These are phyloP conservation scores for Phengaris alcon DNA, from an alignment of 2,888 invertebrate genomes.

Conservation along the genomic window DNA sequence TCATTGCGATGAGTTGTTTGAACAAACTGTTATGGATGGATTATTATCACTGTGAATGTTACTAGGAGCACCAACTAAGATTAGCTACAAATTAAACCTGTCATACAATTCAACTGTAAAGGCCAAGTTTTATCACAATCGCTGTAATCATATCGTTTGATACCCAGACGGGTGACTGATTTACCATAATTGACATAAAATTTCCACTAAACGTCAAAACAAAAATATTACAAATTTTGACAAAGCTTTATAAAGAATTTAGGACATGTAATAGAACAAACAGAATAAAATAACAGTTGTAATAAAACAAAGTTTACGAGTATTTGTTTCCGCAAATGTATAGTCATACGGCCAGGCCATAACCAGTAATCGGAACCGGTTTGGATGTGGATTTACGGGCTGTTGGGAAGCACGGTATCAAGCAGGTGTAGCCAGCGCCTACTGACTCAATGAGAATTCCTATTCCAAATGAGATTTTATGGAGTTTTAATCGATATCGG, in stretches of 20 bases:
- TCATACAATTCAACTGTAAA: conserved; percentile 1
- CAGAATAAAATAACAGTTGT: conserved; percentile 24
- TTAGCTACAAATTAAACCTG: background rate
- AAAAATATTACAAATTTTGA: background rate
- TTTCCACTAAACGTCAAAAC: background rate
- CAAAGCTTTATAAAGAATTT: background rate
- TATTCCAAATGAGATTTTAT: conserved; percentile 59
- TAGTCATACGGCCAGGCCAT: conserved; percentile 46
- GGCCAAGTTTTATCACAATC: conserved; percentile 17
- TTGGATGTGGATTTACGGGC: conserved; percentile 72
- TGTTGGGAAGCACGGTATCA: conserved; percentile 74
- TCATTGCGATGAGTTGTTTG: background rate
- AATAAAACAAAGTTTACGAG: conserved; percentile 35
- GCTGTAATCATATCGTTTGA: background rate
- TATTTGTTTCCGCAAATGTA: conserved; percentile 72
- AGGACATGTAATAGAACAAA: conserved; percentile 19
- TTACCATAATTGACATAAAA: conserved; percentile 6
- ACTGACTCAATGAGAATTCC: conserved; percentile 67
- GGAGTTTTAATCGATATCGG: background rate
- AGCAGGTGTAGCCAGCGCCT: conserved; percentile 74
- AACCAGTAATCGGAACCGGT: conserved; percentile 78
- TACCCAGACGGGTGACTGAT: background rate
- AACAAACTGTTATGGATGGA: background rate
- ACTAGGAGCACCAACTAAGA: background rate
- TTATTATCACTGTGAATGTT: background rate